Evolutionary conservation across 2,888 invertebrate genomes (phyloP).

Genomic region (Leptinotarsa juncta): DNA sequence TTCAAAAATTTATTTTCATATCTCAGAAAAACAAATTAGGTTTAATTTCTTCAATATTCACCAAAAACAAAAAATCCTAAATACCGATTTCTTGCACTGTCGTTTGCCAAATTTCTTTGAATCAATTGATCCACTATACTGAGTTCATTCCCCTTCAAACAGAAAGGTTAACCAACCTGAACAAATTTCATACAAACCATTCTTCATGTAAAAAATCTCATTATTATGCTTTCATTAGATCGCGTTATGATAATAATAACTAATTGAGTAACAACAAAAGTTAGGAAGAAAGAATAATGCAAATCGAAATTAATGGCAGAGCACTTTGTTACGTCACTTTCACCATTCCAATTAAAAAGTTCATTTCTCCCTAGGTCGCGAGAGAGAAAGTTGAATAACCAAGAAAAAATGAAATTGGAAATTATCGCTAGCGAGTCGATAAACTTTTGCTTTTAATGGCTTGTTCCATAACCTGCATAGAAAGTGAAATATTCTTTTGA

Average conservation of each 20-base stretch:
- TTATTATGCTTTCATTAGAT: conserved; percentile 17
- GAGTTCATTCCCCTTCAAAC: not conserved
- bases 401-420: conserved; percentile 27
- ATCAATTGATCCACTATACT: not conserved
- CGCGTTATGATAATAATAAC: conserved; percentile 20
- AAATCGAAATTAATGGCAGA: conserved; percentile 45
- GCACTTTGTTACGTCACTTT: conserved; percentile 54
- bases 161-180: conserved; percentile 9
- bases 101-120: not conserved
- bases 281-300: conserved; percentile 36
- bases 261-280: conserved; percentile 28
- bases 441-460: conserved; percentile 10
- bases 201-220: not conserved
- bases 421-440: conserved; percentile 10
- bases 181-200: not conserved
- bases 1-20: too few relatives aligned
- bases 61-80: not conserved
- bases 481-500: conserved; percentile 14
- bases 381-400: conserved; percentile 39
- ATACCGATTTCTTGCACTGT: not conserved
- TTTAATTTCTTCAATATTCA: too few relatives aligned
- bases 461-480: conserved; percentile 5
- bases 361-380: conserved; percentile 48
- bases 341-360: conserved; percentile 53
- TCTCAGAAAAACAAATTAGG: too few relatives aligned